A percentile compares a stretch with the other conserved stretches of the same genome.
Conservation (phyloP, 2,797 vertebrate species). For the Thalassophryne amazonica region DNA sequence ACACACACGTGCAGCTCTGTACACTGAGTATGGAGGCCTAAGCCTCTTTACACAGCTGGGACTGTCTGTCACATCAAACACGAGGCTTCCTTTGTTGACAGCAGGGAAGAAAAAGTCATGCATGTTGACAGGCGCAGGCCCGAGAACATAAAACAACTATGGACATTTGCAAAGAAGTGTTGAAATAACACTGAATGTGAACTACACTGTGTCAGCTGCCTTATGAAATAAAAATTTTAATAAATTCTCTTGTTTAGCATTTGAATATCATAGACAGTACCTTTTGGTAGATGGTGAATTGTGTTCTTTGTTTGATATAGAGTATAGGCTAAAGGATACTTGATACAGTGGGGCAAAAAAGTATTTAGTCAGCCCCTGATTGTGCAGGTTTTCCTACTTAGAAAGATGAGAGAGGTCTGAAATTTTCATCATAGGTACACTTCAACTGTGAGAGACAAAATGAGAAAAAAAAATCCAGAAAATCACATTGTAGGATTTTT, state of each 20-base stretch:
- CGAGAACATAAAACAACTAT: conserved; percentile 12
- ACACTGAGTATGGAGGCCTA: conserved; percentile 53
- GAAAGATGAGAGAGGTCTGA: too few species aligned
- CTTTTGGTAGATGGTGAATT: too few species aligned
- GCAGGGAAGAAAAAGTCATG: conserved; percentile 28
- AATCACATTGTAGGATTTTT: too few species aligned
- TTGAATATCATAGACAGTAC: too few species aligned
- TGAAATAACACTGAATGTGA: conserved; percentile 1
- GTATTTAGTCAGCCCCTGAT: too few species aligned
- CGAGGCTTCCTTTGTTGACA: conserved; percentile 46
- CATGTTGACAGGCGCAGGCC: conserved; percentile 12
- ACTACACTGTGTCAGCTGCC: background rate
- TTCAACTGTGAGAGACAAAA: too few species aligned
- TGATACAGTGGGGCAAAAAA: too few species aligned
- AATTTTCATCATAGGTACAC: too few species aligned
- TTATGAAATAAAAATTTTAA: conserved; percentile 5
- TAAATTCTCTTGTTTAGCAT: background rate
- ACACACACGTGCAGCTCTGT: conserved; percentile 62
- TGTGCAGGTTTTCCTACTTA: too few species aligned
- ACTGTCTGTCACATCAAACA: conserved; percentile 40
- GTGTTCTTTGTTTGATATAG: too few species aligned
- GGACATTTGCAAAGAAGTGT: background rate
- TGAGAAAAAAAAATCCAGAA: too few species aligned
- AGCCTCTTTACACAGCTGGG: conserved; percentile 54
- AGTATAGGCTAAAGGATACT: too few species aligned